Conservation (phyloP, 2,888 invertebrate species). For the Acholoe squamosa region DNA sequence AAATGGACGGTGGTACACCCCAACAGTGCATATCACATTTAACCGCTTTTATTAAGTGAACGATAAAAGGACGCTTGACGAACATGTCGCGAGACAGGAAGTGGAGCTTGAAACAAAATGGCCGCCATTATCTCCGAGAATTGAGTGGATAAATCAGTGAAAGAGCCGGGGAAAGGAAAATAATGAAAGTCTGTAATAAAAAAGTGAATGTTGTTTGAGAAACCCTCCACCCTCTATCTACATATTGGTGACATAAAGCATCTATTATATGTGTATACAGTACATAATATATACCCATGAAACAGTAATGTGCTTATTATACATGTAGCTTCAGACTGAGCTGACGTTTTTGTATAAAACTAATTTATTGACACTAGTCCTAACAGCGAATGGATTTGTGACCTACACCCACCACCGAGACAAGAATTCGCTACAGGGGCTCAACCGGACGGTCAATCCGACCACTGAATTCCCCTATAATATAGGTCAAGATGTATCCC, state of each 20-base stretch:
- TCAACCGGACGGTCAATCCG: too few relatives aligned
- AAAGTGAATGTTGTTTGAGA: conserved; percentile 47
- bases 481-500: background rate
- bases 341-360: background rate
- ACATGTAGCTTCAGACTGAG: conserved; percentile 29
- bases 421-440: too few relatives aligned
- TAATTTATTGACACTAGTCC: conserved; percentile 15
- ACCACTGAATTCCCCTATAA: too few relatives aligned
- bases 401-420: too few relatives aligned
- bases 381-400: too few relatives aligned
- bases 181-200: conserved; percentile 50
- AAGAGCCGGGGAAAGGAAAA: conserved; percentile 47
- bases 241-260: conserved; percentile 11
- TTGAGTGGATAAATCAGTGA: conserved; percentile 50
- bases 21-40: background rate
- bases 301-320: conserved; percentile 31
- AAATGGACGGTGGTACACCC: background rate
- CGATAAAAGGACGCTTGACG: background rate
- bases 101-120: background rate
- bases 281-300: background rate
- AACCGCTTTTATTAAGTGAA: background rate
- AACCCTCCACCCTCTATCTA: conserved; percentile 50
- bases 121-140: conserved; percentile 19
- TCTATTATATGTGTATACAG: conserved; percentile 10
- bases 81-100: conserved; percentile 18